Evolutionary conservation across 2,113 vertebrate genomes (phyloP), one percentile per base, ranked within the genome.

Genomic region (Emberiza fucata): DNA sequence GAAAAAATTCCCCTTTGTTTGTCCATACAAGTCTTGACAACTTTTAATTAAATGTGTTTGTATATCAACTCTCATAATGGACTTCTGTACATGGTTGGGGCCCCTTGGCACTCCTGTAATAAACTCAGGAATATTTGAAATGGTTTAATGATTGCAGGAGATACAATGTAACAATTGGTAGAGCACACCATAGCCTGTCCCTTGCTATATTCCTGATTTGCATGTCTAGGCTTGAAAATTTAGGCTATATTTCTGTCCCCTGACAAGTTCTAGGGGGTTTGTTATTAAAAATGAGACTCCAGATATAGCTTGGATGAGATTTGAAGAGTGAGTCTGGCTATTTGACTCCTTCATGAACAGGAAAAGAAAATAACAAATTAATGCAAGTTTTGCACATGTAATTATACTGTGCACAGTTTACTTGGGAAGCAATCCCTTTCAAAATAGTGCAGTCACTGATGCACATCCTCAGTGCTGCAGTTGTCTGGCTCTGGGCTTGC

Each of bases 21-120:
- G 73, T 75, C 61, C 70, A 21, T 63, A 64, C 22, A 60, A 68
- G 11, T 63, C 65, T 59, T 95, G 84, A 90, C 84, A 97, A 79
- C 22, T 76, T 88, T 87, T 87, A 93, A 95, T 94, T 90, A 87
- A 87, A 81, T 20, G 17, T 64, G 77, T 63, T 91, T 84, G 53
- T 72, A 42, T 91, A 82, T 75, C 87, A 79, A 37, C 20, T 92
- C 57, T 84, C 51, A 37, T 76, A 68, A 56, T 33, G 24, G 42
- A 42, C 39, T 54, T 70, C 35, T 35, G 56, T 56, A 78, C 33
- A 11, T 8, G 33, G n/a, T 2, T 44, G 42, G 27, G 44, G 44
- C 48, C 81, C 44, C 73, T 78, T 81, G 78, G 28, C 76, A 42
- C 28, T 47, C 1, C 4, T 3, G 8, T 48, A 85, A 89, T 85